Evolutionary conservation across 1,140 invertebrate species (phyloP).

Genomic region (Danaus melanippus): DNA sequence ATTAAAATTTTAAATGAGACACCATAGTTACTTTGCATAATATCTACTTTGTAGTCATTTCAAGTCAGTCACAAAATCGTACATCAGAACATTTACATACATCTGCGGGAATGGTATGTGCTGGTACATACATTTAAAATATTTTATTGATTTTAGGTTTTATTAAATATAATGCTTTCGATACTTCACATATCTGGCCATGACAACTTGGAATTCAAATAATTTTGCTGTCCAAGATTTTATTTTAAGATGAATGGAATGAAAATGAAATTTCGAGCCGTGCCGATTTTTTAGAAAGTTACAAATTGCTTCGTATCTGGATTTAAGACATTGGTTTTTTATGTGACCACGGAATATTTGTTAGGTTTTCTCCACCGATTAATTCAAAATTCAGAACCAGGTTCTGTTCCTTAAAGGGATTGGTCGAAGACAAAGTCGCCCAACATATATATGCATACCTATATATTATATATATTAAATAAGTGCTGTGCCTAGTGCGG

Average conservation of each 20-base stretch:
- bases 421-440: conserved; percentile 49
- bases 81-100: conserved; percentile 53
- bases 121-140: conserved; percentile 37
- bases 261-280: conserved; percentile 16
- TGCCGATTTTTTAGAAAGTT: conserved; percentile 11
- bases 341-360: conserved; percentile 13
- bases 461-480: conserved; percentile 16
- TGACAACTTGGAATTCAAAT: conserved; percentile 47
- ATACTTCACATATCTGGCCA: conserved; percentile 60
- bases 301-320: conserved; percentile 6
- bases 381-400: conserved; percentile 62
- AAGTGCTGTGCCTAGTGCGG: conserved; percentile 56
- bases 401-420: conserved; percentile 48
- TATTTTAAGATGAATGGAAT: conserved; percentile 12
- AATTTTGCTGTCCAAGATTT: conserved; percentile 18
- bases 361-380: conserved; percentile 62
- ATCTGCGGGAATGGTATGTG: conserved; percentile 59
- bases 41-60: conserved; percentile 44
- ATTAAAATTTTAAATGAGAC: conserved; percentile 50
- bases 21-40: conserved; percentile 40
- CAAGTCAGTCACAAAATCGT: conserved; percentile 50
- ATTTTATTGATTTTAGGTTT: conserved; percentile 52
- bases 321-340: conserved; percentile 10
- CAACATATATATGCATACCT: conserved; percentile 24
- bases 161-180: conserved; percentile 54